These are phyloP conservation scores for Hyperoplus lanceolatus DNA, from an alignment of 2,797 vertebrate genomes.

Conservation along the genomic window DNA sequence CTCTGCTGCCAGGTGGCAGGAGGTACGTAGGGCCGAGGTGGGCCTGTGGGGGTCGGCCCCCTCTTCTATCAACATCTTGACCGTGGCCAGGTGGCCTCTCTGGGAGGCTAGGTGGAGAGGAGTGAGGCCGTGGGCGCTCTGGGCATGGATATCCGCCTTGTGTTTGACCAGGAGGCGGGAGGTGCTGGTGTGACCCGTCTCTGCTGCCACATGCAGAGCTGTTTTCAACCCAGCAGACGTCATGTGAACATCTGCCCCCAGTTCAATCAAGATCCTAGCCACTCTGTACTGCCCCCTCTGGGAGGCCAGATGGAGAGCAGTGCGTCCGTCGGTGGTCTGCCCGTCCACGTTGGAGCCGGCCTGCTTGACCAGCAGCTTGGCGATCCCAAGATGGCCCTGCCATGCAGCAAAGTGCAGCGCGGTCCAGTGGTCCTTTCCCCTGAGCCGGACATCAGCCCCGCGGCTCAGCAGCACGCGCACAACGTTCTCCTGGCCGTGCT, in stretches of 20 bases:
- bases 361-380: slow-evolving; percentile 95
- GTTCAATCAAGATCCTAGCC: slow-evolving; percentile 94
- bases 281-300: slow-evolving; percentile 96
- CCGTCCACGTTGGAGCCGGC: slow-evolving; percentile 87
- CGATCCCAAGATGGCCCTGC: slow-evolving; percentile 95
- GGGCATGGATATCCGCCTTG: slow-evolving; percentile 82
- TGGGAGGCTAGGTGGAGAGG: slow-evolving; percentile 92
- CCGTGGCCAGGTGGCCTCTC: slow-evolving; percentile 89
- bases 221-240: slow-evolving; percentile 81
- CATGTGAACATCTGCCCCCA: slow-evolving; percentile 85
- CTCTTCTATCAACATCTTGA: slow-evolving; percentile 92
- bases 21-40: slow-evolving; percentile 80
- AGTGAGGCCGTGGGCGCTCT: slow-evolving; percentile 86
- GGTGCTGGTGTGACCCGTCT: slow-evolving; percentile 97
- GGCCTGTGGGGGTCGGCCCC: slow-evolving; percentile 80
- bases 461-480: slow-evolving; percentile 93
- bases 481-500: slow-evolving; percentile 95
- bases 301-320: slow-evolving; percentile 93
- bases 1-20: slow-evolving; percentile 90
- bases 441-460: slow-evolving; percentile 87
- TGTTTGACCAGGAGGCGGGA: slow-evolving; percentile 94
- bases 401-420: slow-evolving; percentile 94
- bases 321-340: slow-evolving; percentile 92
- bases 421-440: slow-evolving; percentile 93
- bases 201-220: slow-evolving; percentile 92